These are phyloP conservation scores for Drosophila aldrichi DNA, from an alignment of 2,888 invertebrate species.

Conservation along the genomic window DNA sequence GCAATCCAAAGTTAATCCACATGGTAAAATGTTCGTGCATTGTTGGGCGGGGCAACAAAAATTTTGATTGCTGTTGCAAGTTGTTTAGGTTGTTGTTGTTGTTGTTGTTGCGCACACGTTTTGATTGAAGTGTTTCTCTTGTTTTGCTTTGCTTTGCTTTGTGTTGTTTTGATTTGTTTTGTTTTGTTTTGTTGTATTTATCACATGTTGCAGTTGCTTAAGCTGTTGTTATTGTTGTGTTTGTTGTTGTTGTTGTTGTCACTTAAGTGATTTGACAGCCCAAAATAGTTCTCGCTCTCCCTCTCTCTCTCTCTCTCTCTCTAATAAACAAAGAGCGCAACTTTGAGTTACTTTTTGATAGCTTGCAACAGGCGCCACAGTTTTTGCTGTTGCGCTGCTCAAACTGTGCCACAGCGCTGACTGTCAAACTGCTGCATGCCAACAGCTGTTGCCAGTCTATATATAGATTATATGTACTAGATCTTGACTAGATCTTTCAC, in stretches of 20 bases:
- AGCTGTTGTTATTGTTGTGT: slow-evolving; percentile 3
- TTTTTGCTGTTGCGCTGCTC: not conserved
- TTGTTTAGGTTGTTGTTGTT: not conserved
- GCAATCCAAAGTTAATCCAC: slow-evolving; percentile 69
- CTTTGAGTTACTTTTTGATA: slow-evolving; percentile 27
- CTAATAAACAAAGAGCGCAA: slow-evolving; percentile 34
- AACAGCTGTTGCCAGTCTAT: not conserved
- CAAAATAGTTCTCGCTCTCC: slow-evolving; percentile 10
- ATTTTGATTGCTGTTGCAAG: slow-evolving; percentile 14
- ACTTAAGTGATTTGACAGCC: slow-evolving; percentile 10
- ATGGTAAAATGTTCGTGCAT: slow-evolving; percentile 72
- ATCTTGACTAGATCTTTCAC: slow-evolving; percentile 4
- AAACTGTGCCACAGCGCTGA: not conserved
- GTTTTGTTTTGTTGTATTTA: slow-evolving; percentile 29
- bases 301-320: not conserved
- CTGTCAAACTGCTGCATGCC: not conserved
- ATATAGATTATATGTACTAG: not conserved
- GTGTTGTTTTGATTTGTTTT: slow-evolving; percentile 12
- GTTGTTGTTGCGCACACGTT: slow-evolving; percentile 19
- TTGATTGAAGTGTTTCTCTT: slow-evolving; percentile 8
- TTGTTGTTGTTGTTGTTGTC: slow-evolving; percentile 21
- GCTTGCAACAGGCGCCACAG: slow-evolving; percentile 12
- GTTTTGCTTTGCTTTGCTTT: not conserved
- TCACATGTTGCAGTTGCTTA: slow-evolving; percentile 32
- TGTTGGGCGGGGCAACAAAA: slow-evolving; percentile 51